phyloP scores from a whole-genome alignment of 1,140 invertebrate genomes.

The Augochlora pura region DNA sequence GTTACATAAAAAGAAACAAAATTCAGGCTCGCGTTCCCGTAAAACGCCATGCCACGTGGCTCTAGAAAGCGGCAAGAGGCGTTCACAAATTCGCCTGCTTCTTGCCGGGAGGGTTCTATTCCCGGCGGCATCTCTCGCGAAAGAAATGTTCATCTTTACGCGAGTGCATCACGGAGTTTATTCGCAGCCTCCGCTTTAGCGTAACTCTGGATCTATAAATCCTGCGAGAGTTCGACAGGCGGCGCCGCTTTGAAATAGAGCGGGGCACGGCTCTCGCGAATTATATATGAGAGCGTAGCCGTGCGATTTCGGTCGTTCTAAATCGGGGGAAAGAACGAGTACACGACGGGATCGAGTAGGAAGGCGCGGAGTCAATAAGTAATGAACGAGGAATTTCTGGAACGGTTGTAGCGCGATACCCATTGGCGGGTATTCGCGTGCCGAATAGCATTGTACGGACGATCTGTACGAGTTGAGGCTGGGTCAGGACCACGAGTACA shows the following conservation, averaged over 20 bases:
- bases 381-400: conserved; percentile 16
- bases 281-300: conserved; percentile 5
- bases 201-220: conserved; percentile 12
- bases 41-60: no score
- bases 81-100: no score
- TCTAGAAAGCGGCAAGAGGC: no score
- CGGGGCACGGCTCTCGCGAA: neutral
- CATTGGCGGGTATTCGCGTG: neutral
- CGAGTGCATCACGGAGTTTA: neutral
- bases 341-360: neutral
- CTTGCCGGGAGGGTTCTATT: no score
- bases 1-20: no score
- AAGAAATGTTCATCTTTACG: neutral
- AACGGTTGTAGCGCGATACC: neutral
- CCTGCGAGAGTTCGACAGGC: conserved; percentile 1
- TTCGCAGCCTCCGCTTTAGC: neutral
- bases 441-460: neutral
- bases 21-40: no score
- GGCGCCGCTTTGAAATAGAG: neutral
- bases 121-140: neutral
- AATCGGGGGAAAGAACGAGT: neutral
- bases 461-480: neutral
- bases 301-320: conserved; percentile 1
- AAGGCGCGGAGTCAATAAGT: conserved; percentile 6
- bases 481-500: neutral